Evolutionary conservation across 2,797 vertebrate species (phyloP), one percentile per base, ranked within the genome.

Genomic region (Gadopsis bispinosus): DNA sequence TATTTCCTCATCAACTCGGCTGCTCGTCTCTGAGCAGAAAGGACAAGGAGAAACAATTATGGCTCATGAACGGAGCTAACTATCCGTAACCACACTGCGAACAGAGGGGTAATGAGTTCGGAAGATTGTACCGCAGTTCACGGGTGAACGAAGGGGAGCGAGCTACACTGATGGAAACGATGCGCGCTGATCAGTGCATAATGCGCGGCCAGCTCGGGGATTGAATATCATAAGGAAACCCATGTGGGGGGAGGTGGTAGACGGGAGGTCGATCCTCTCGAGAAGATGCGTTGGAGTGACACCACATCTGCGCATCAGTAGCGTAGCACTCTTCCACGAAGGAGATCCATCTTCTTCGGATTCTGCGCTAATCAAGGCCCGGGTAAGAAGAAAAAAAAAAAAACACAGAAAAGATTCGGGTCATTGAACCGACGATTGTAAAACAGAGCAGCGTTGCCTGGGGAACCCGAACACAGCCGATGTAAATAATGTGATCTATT

Each of bases 401-500:
- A 35, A 35, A 35, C 33, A 9, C 33, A 35, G n/a, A 62, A 70
- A 72, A 64, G 84, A 89, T 82, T 83, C 61, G 72, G 87, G 85
- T 90, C 87, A 86, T 26, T 80, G 89, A 89, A 90, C 87, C 92
- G 85, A 81, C 73, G 13, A 82, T 79, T 91, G 84, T 85, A 93
- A 93, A 79, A 92, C 87, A 89, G 92, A 95, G 92, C 90, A 62
- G 86, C 79, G 93, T 96, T 95, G 94, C 95, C 95, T 91, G 93
- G 95, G 95, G 94, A 96, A 97, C 94, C 56, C 77, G 89, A 96
- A 96, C 94, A 95, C 94, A 96, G 94, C 92, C 94, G 93, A 96
- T 90, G 96, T 95, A 96, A 97, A 97, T 93, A 96, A 94, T 93
- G 91, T 94, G 95, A 97, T 97, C 95, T 96, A 95, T 96, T 88